These are phyloP conservation scores for Dichetophora obliterata DNA, from an alignment of 2,888 invertebrate genomes.

Conservation along the genomic window DNA sequence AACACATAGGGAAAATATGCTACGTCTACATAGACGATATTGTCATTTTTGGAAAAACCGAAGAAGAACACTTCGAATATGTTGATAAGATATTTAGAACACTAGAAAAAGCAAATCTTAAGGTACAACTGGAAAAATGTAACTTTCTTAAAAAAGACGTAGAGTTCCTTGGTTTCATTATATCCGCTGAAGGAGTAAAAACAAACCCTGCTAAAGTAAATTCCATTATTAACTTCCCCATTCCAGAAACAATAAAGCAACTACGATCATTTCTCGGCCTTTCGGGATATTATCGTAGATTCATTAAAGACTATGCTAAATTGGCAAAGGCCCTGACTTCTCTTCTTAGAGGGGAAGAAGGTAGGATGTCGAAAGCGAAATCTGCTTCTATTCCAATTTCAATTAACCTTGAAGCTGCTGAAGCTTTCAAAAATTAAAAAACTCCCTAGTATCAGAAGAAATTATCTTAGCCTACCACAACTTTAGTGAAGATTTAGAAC, in stretches of 20 bases:
- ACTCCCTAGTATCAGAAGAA: background rate
- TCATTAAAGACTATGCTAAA: background rate
- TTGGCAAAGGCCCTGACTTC: background rate
- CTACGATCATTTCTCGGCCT: background rate
- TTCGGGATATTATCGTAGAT: background rate
- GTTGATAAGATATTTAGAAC: background rate
- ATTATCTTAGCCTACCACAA: background rate
- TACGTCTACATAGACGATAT: background rate
- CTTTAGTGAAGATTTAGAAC: background rate
- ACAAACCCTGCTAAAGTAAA: background rate
- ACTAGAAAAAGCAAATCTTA: background rate
- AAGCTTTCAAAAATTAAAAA: constrained; percentile 13
- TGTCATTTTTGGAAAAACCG: background rate
- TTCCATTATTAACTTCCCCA: background rate
- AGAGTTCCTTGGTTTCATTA: background rate
- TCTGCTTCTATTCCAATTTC: background rate
- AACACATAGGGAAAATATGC: background rate
- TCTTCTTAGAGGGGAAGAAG: too few species aligned
- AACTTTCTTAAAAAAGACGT: background rate
- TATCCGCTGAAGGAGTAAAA: background rate
- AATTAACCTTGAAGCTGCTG: background rate
- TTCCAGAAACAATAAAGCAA: background rate
- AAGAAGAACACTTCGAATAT: background rate
- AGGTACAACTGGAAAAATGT: background rate
- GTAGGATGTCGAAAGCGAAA: background rate